These are phyloP conservation scores for Thripadectes ignobilis DNA, from an alignment of 2,797 vertebrate species.

Conservation along the genomic window DNA sequence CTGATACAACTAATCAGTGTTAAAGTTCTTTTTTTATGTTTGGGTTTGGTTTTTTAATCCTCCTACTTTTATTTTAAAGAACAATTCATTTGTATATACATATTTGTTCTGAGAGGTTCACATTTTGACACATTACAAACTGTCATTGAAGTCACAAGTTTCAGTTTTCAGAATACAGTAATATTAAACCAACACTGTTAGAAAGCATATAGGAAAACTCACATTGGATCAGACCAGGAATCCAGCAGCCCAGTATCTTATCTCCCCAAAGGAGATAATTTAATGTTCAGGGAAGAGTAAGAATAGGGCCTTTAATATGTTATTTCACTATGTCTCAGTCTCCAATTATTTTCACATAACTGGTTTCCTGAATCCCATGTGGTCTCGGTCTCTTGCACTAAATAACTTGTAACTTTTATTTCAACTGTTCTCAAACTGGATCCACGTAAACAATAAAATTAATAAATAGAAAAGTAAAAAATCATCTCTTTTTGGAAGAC, in stretches of 20 bases:
- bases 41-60: not conserved
- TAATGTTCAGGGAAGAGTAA: not conserved
- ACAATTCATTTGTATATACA: not conserved
- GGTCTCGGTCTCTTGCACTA: not conserved
- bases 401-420: not conserved
- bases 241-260: not conserved
- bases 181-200: not conserved
- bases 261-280: not conserved
- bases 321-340: not conserved
- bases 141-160: not conserved
- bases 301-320: not conserved
- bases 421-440: not conserved
- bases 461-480: not conserved
- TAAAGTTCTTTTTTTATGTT: not conserved
- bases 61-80: not conserved
- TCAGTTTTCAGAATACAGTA: not conserved
- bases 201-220: not conserved
- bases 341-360: not conserved
- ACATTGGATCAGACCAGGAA: not conserved
- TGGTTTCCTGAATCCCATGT: not conserved
- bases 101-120: not conserved
- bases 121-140: not conserved
- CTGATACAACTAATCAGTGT: not conserved
- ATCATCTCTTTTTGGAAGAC: not conserved
- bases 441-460: not conserved